These are phyloP conservation scores for Chiloscyllium plagiosum DNA, from an alignment of 2,113 vertebrate species.

Conservation along the genomic window DNA sequence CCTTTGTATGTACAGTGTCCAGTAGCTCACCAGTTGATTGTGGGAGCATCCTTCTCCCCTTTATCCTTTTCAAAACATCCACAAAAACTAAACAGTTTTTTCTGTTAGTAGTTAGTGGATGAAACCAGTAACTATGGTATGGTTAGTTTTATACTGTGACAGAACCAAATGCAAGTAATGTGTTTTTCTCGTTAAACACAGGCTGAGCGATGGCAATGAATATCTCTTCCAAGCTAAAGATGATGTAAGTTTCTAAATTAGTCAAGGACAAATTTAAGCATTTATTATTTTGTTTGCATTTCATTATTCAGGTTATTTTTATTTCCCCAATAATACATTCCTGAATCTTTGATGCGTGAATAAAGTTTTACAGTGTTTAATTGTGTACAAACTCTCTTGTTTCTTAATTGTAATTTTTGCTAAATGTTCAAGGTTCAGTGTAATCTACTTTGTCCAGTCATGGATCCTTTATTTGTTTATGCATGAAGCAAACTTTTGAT, in stretches of 20 bases:
- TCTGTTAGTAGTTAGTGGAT: neutral
- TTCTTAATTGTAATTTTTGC: neutral
- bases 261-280: neutral
- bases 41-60: neutral
- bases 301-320: conserved; percentile 42
- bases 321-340: neutral
- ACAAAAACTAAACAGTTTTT: neutral
- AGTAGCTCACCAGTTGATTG: neutral
- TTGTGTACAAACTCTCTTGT: neutral
- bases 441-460: neutral
- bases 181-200: conserved; percentile 52
- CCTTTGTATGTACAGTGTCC: too few species aligned
- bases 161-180: neutral
- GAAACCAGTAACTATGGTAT: neutral
- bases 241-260: conserved; percentile 68
- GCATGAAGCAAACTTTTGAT: neutral
- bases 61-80: neutral
- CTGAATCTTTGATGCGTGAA: neutral
- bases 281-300: conserved; percentile 41
- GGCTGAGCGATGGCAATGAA: conserved; percentile 86
- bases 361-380: neutral
- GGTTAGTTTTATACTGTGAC: neutral
- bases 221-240: conserved; percentile 99
- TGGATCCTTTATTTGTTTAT: neutral
- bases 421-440: too few species aligned